A percentile compares a stretch with the other conserved stretches of the same genome.
These are phyloP conservation scores for Apotomis betuletana DNA, from an alignment of 2,888 invertebrate species.

Conservation along the genomic window DNA sequence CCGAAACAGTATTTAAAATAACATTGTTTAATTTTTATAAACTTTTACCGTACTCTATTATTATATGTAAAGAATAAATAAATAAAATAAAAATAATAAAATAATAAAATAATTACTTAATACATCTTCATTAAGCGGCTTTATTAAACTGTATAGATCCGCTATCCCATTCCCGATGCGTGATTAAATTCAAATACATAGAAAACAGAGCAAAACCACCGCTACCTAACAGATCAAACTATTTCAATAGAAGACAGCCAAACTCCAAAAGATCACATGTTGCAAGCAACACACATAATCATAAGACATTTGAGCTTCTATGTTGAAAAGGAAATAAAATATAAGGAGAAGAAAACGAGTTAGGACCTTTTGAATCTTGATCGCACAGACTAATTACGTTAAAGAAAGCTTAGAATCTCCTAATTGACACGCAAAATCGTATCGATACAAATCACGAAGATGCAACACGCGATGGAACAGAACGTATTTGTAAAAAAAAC, in stretches of 20 bases:
- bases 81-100: too few relatives aligned
- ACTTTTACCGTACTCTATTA: not conserved
- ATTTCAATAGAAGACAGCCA: conserved; percentile 17
- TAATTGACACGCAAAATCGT: conserved; percentile 40
- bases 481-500: conserved; percentile 45
- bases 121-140: conserved; percentile 3
- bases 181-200: conserved; percentile 40
- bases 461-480: conserved; percentile 40
- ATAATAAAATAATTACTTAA: too few relatives aligned
- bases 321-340: conserved; percentile 1
- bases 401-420: conserved; percentile 42
- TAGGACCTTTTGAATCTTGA: conserved; percentile 12
- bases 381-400: conserved; percentile 20
- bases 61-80: too few relatives aligned
- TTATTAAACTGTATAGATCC: conserved; percentile 21
- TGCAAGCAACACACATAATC: not conserved
- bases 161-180: conserved; percentile 36
- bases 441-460: conserved; percentile 40
- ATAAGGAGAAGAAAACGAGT: not conserved
- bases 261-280: not conserved
- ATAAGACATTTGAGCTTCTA: not conserved
- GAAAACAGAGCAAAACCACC: conserved; percentile 49
- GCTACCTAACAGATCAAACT: conserved; percentile 43
- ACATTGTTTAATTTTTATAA: too few relatives aligned
- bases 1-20: too few relatives aligned